Evolutionary conservation across 2,113 vertebrate genomes (phyloP), one percentile per base, ranked within the genome.

Genomic region (Taxidea taxus): DNA sequence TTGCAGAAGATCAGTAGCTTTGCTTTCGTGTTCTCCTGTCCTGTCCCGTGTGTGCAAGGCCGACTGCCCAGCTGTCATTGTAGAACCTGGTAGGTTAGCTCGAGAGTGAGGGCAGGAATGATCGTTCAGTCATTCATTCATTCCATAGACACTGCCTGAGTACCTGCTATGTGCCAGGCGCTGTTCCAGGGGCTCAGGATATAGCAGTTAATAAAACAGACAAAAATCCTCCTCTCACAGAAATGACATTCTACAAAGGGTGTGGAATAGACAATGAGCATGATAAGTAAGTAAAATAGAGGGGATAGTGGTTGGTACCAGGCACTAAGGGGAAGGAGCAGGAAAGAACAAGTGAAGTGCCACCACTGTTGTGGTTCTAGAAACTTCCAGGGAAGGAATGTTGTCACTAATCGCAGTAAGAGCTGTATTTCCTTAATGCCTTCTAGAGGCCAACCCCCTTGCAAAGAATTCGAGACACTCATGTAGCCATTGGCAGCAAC

Each of bases 1-100:
- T 77, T 0, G 6, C 1, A 20, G 62, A 10, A 31, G 42, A 34
- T 15, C 6, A 39, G 72, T 4, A 1, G 49, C 83, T n/a, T 8
- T 27, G 27, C 54, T 39, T 29, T 0, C 34, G 14, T 34, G 56
- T 39, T 11, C 15, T 21, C 11, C 70, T 7, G 2, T 31, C 15
- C 0, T 1, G 3, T n/a, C 49, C 80, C 1, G 0, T 68, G 0
- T 68, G 7, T 88, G 27, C 56, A 29, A 47, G 11, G 23, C 80
- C 34, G 51, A 25, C 62, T 56, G 58, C 58, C 68, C 34, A 25
- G 39, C 31, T 51, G 70, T 81, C 77, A 27, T 7, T 39, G 84
- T 34, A 7, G 23, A 37, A 25, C 7, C 6, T 0, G 5, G 68
- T 7, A 42, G 49, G 42, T 29, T 49, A 42, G 56, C 83, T 29